phyloP scores from a whole-genome alignment of 2,888 invertebrate species.

The Sthenelais limicola region DNA sequence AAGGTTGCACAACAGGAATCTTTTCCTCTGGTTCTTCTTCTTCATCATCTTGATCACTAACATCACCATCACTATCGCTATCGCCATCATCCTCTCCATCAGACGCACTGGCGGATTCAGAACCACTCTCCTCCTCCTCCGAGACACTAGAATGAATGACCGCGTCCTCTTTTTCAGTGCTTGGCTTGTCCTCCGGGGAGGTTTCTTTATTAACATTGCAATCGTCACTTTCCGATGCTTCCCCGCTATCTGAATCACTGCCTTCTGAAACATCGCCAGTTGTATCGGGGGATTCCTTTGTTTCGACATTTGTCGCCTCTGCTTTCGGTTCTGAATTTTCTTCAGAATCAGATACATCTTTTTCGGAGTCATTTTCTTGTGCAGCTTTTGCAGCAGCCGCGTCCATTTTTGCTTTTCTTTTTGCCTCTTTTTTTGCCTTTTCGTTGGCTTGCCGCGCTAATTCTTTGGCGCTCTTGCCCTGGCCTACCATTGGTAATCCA shows the following conservation, averaged over 20 bases:
- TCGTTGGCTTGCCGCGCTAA: slow-evolving; percentile 10
- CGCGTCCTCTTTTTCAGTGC: not conserved
- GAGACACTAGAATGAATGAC: not conserved
- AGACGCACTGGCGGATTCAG: not conserved
- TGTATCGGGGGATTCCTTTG: too few relatives aligned
- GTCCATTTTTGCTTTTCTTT: not conserved
- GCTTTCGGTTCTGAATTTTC: not conserved
- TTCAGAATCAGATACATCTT: not conserved
- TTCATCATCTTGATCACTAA: not conserved
- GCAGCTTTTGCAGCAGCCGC: not conserved
- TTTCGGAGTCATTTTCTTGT: not conserved
- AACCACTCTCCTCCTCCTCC: not conserved
- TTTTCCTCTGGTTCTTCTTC: not conserved
- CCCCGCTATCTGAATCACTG: not conserved
- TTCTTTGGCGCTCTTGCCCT: slow-evolving; percentile 17
- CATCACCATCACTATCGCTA: not conserved
- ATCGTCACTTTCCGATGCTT: not conserved
- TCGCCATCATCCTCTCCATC: not conserved
- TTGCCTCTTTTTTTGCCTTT: not conserved
- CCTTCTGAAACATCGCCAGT: not conserved
- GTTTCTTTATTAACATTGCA: not conserved
- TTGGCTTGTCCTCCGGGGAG: slow-evolving; percentile 9
- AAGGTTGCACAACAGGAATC: too few relatives aligned
- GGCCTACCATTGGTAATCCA: slow-evolving; percentile 2
- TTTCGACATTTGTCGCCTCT: not conserved